Evolutionary conservation across 64 coral and sea anemone species (phyloP).

Genomic region (Hydrozoanthus tunicans): DNA sequence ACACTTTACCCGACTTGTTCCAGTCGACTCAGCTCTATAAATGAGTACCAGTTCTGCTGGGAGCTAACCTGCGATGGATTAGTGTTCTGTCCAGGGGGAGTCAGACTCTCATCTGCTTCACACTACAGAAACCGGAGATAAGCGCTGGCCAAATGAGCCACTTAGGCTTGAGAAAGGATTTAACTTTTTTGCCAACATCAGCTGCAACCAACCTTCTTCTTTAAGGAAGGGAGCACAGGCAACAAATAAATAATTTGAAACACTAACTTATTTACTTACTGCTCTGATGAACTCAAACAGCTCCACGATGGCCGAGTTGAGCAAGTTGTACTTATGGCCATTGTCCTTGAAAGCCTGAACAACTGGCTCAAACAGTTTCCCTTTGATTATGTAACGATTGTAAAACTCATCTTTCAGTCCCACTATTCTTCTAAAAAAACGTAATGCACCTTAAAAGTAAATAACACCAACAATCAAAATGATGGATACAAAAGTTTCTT

Average conservation of each 20-base stretch:
- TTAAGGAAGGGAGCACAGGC: too few species aligned
- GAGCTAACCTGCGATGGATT: too few species aligned
- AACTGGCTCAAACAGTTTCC: constrained; percentile 92
- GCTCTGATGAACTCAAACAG: constrained; percentile 96
- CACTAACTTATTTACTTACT: constrained; percentile 57
- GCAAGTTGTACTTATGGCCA: constrained; percentile 94
- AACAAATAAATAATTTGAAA: not conserved
- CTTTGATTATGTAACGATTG: constrained; percentile 98
- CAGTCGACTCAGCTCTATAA: too few species aligned
- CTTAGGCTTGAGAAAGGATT: too few species aligned
- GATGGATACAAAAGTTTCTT: not conserved
- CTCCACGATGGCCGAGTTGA: constrained; percentile 97
- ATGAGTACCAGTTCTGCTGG: too few species aligned
- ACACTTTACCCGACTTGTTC: too few species aligned
- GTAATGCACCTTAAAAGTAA: constrained; percentile 77
- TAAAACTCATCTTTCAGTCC: constrained; percentile 99
- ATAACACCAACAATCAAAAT: not conserved
- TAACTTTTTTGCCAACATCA: too few species aligned
- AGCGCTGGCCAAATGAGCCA: too few species aligned
- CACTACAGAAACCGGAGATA: too few species aligned
- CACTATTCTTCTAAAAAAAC: constrained; percentile 93
- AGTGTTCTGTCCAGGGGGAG: too few species aligned
- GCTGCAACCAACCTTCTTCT: too few species aligned
- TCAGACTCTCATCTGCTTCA: too few species aligned
- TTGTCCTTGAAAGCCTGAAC: constrained; percentile 88